Base-by-base conservation (phyloP, 2,888 invertebrate genomes). In the Theretra japonica region DNA sequence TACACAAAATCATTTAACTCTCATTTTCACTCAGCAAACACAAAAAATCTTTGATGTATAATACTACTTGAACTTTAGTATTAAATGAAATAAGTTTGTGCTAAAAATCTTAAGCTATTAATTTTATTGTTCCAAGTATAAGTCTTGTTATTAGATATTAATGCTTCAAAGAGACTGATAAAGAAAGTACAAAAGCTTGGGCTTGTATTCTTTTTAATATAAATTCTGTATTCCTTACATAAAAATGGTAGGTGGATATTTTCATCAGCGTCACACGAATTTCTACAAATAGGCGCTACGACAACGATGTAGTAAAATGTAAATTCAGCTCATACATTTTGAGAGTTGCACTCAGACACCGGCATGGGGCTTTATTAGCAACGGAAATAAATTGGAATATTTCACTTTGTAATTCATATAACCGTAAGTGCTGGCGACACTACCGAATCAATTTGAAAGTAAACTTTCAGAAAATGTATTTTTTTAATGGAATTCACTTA, bases 301-400 rank as follows among this genome's bases (percentile, higher is more conserved):
- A 21, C 62, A 62, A 28, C 59, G 59, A 11, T 7, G 59, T 8
- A n/a, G 33, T 62, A 41, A 62, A 62, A 62, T 41, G 62, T 21
- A 41, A 62, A 62, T 62, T 25, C 17, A 4, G 11, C 21, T 41
- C 62, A 62, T 33, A 62, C 62, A 62, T 60, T 25, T 19, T 28
- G 19, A 15, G 2, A 19, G 2, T 60, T 30, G 59, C 62, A 21
- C 8, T 30, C 28, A 28, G 4, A 6, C 21, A 33, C 4, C 15
- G 7, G 33, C 21, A 62, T 62, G 33, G 21, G 41, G 33, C n/a
- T 11, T 8, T 62, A 30, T n/a, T 33, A 33, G 15, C 33, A 62
- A 33, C 33, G 21, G 33, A 21, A 41, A 21, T 21, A 21, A 62
- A 62, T 62, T 41, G 30, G 21, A 41, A 15, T 15, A 62, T 62